Evolutionary conservation across 2,797 vertebrate species (phyloP), one percentile per base, ranked within the genome.

Genomic region (Uromys caudimaculatus): DNA sequence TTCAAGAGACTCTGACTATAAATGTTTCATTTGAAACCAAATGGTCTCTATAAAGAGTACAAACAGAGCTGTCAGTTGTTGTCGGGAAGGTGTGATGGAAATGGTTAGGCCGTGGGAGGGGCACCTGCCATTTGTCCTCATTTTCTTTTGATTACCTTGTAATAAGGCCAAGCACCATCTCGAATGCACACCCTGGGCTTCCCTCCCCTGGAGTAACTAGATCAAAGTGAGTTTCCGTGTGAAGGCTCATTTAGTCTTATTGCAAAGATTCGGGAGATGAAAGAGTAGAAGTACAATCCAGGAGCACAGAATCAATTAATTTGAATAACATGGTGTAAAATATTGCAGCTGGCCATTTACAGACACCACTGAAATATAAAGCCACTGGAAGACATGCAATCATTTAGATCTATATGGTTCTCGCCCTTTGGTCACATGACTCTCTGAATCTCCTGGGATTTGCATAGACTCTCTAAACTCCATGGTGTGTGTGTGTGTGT

Each of bases 241-340:
- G 38, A 94, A 94, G 93, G 92, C 96, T 93, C 92, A 21, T 97
- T 95, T 96, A 77, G 77, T 95, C 87, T 97, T 85, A 73, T 44
- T 93, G 94, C 93, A 95, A 91, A 97, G 94, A 96, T 93, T 93
- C 95, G 67, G 91, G 38, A 97, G 95, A 97, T 94, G 83, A 97
- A 97, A 97, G 95, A 64, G 71, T 4, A 21, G 50, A 95, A 47
- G 54, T 77, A 67, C 56, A 64, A 76, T 95, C 76, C 67, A 76
- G 92, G 76, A 96, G 77, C n/a, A 1, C 67, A 76, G 91, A 91
- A 96, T 86, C 95, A 97, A 95, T 97, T 97, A 95, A 96, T 95
- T 95, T 97, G 79, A 92, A 95, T 95, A 97, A 85, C 19, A 89
- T 27, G 83, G 44, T 91, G 75, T 95, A 76, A 90, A 96, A 44